These are phyloP conservation scores for Bradypodion pumilum DNA, from an alignment of 2,797 vertebrate species.

Conservation along the genomic window DNA sequence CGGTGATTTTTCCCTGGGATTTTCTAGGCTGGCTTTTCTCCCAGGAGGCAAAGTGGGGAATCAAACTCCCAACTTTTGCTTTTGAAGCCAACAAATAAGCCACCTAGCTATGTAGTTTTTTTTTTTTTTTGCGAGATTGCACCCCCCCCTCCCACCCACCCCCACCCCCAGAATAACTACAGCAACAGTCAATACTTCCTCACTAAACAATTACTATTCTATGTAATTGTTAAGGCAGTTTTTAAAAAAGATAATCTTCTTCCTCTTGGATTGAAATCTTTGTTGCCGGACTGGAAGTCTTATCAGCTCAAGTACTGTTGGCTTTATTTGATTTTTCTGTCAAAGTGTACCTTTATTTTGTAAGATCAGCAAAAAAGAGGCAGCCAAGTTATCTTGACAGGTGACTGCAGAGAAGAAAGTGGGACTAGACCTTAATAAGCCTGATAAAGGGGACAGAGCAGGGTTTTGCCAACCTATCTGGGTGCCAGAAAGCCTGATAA, in stretches of 20 bases:
- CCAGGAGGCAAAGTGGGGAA: too few species aligned
- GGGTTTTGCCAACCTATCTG: neutral
- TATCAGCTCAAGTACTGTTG: conserved; percentile 10
- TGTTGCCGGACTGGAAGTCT: neutral
- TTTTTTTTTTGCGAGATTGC: too few species aligned
- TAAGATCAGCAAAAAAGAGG: conserved; percentile 29
- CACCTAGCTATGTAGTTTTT: too few species aligned
- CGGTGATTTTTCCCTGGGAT: too few species aligned
- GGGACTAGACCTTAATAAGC: conserved; percentile 20
- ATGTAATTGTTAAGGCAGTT: too few species aligned
- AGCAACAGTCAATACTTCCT: neutral
- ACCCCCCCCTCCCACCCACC: too few species aligned
- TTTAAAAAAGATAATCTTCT: neutral
- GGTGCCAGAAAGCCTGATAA: conserved; percentile 42
- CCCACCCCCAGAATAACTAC: neutral
- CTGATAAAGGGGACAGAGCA: conserved; percentile 54
- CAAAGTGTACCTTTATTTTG: neutral
- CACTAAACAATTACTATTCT: neutral
- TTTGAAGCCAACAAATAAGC: too few species aligned
- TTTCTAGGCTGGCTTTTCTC: too few species aligned
- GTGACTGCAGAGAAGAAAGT: conserved; percentile 2
- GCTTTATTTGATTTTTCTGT: conserved; percentile 11
- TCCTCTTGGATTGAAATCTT: neutral
- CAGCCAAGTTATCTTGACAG: conserved; percentile 37
- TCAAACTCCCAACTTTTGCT: too few species aligned